phyloP scores from a whole-genome alignment of 2,888 invertebrate genomes.

The Epirrita christyi region DNA sequence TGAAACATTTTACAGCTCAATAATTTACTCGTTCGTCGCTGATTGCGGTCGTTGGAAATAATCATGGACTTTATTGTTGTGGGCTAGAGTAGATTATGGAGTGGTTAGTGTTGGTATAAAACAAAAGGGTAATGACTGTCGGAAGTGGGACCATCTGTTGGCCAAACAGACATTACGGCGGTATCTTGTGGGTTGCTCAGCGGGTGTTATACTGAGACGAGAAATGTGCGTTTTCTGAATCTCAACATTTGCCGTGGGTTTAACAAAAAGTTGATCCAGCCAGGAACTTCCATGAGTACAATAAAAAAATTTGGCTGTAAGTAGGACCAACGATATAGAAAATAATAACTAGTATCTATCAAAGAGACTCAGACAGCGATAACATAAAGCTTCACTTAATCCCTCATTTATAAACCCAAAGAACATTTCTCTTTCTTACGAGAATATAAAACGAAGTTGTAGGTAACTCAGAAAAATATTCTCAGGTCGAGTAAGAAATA shows the following conservation, averaged over 20 bases:
- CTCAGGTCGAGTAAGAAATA: slow-evolving; percentile 13
- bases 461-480: slow-evolving; percentile 17
- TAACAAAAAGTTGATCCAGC: not conserved
- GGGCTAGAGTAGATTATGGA: slow-evolving; percentile 45
- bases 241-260: slow-evolving; percentile 5
- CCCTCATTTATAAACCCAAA: slow-evolving; percentile 29
- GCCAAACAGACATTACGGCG: slow-evolving; percentile 71
- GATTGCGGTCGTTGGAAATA: slow-evolving; percentile 46
- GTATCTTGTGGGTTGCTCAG: slow-evolving; percentile 57
- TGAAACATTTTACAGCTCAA: slow-evolving; percentile 69
- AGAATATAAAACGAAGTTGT: slow-evolving; percentile 24
- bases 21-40: slow-evolving; percentile 61
- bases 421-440: slow-evolving; percentile 24
- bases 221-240: slow-evolving; percentile 41
- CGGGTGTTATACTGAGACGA: slow-evolving; percentile 54
- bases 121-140: slow-evolving; percentile 73
- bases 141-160: slow-evolving; percentile 74
- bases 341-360: slow-evolving; percentile 23
- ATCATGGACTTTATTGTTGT: slow-evolving; percentile 43
- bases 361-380: slow-evolving; percentile 15
- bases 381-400: slow-evolving; percentile 22
- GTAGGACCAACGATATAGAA: not conserved
- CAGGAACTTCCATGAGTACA: not conserved
- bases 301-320: not conserved
- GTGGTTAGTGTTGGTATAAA: slow-evolving; percentile 50